Base-by-base conservation (phyloP, 2,888 invertebrate genomes). In the Nyleta sp. region DNA sequence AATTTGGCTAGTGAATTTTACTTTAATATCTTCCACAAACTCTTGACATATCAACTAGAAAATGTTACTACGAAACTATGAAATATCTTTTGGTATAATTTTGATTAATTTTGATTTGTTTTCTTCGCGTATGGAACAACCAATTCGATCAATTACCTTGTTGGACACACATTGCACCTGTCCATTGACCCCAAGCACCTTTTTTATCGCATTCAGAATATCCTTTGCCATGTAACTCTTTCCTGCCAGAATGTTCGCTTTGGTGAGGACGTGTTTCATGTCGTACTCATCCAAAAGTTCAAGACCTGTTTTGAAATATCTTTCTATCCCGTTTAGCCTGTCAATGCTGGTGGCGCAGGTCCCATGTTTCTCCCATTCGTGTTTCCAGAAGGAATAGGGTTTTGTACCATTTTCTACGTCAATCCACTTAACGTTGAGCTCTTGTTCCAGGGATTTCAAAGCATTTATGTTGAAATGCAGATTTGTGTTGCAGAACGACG, bases 311-410 rank as follows among this genome's bases (percentile, higher is more conserved):
- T 90, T 87, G 85, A 96, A 96, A 87, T 95, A 96, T 84, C 95
- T 95, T 0, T 92, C 83, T 84, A 96, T 95, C 15, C 92, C 92
- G 81, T 93, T 91, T 0, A 96, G 86, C 2, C 89, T 83, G 0
- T 93, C 91, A 2, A 95, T 80, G 3, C 89, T 81, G 0, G 93
- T 92, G 1, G 96, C 95, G 86, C 96, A 96, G 0, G 96, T 96
- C 1, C 96, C 96, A 87, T 96, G 96, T 85, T 96, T 96, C 0
- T 91, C 88, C 96, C 96, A 96, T 88, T 96, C 96, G 85, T 96
- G 96, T 71, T 93, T 91, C 96, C 96, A 96, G 18, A 96, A 91
- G 8, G 93, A 91, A 82, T 94, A 91, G 1, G 88, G 85, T 18
- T 90, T 86, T 0, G 91, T 91, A 33, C 93, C 92, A 82, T 92